These are phyloP conservation scores for Netelia inedita DNA, from an alignment of 2,888 invertebrate species.

Conservation along the genomic window DNA sequence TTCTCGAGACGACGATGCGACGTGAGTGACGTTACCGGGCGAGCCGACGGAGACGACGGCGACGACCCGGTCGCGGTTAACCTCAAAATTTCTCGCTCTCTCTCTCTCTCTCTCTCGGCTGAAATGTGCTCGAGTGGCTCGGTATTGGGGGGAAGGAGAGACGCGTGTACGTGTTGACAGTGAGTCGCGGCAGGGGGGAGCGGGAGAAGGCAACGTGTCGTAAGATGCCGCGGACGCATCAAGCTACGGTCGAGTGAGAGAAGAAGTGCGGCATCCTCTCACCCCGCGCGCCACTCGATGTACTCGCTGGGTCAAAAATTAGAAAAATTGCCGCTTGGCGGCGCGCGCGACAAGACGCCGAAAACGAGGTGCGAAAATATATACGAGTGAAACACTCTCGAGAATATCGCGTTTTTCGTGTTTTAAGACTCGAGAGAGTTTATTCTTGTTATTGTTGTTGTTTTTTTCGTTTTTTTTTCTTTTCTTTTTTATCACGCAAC, in stretches of 20 bases:
- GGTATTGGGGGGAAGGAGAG: not conserved
- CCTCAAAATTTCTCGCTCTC: not conserved
- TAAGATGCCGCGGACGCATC: not conserved
- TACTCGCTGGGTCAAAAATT: too few species aligned
- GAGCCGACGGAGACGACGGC: constrained; percentile 37
- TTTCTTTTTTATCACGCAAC: too few species aligned
- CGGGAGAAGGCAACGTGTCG: not conserved
- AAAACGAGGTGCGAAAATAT: too few species aligned
- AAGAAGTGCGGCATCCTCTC: not conserved
- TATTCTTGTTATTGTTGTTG: too few species aligned
- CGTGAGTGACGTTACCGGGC: not conserved
- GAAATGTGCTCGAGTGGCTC: too few species aligned
- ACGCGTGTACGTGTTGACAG: not conserved
- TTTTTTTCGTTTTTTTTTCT: too few species aligned
- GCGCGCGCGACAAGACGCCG: too few species aligned
- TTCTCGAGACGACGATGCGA: not conserved
- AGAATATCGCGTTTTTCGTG: constrained; percentile 2
- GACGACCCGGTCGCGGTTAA: constrained; percentile 25
- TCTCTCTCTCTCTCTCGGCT: not conserved
- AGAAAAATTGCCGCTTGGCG: too few species aligned
- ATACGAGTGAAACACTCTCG: not conserved
- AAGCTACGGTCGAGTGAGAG: not conserved
- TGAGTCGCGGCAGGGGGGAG: not conserved
- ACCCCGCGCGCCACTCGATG: too few species aligned
- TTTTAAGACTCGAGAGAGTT: not conserved